Percentiles rank a stretch among this genome's conserved stretches.
Conservation (phyloP, 64 coral and sea anemone genomes). For the Montipora sp. region DNA sequence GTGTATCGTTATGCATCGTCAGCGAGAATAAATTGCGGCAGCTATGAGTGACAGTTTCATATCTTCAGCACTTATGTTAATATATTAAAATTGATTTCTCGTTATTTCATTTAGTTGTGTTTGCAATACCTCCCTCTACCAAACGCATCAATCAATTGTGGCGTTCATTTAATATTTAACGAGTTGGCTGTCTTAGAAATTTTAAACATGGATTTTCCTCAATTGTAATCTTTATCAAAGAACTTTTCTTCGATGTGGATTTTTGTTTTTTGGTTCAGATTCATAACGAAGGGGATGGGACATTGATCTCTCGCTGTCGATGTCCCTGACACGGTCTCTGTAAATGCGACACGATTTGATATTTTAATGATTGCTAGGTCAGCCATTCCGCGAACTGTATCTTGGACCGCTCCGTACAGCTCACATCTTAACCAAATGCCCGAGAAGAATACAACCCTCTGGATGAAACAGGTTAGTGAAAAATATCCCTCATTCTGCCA, state of each 20-base stretch:
- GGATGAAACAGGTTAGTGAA: slow-evolving; percentile 38
- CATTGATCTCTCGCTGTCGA: background rate
- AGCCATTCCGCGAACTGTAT: background rate
- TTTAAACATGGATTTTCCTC: background rate
- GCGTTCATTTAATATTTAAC: slow-evolving; percentile 44
- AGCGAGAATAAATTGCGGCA: too few relatives aligned
- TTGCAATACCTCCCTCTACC: slow-evolving; percentile 11
- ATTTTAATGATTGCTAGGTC: background rate
- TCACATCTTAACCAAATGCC: slow-evolving; percentile 19
- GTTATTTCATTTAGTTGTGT: background rate
- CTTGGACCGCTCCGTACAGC: background rate
- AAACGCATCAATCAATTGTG: slow-evolving; percentile 21
- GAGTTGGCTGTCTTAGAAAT: slow-evolving; percentile 11
- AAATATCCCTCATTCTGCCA: background rate
- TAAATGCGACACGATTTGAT: slow-evolving; percentile 1
- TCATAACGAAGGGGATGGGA: background rate
- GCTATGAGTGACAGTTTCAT: background rate
- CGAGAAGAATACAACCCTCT: slow-evolving; percentile 20
- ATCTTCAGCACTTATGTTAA: background rate
- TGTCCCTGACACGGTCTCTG: background rate
- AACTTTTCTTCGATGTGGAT: background rate
- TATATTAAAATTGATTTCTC: background rate
- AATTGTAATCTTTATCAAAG: background rate
- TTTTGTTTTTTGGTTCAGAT: background rate
- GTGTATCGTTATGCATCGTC: too few relatives aligned